Evolutionary conservation across 2,888 invertebrate genomes (phyloP).

Genomic region (Marasmarcha lunaedactyla): DNA sequence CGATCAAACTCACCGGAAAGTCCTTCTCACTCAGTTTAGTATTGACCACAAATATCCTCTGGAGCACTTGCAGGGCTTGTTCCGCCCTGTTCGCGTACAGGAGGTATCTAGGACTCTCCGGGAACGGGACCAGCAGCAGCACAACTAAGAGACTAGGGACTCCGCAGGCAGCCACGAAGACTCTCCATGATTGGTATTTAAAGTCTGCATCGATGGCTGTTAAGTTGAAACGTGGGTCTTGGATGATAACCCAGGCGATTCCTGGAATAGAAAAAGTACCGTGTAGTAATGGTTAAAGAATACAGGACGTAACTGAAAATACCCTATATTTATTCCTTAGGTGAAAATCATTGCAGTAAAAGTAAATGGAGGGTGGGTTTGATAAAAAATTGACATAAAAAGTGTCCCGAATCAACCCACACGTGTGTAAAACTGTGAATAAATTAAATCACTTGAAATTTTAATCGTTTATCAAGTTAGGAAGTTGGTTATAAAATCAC

Average conservation of each 20-base stretch:
- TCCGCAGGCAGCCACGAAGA: constrained; percentile 73
- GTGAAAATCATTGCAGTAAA: too few relatives aligned
- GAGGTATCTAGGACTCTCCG: constrained; percentile 70
- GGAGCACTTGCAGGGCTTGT: constrained; percentile 61
- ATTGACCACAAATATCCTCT: constrained; percentile 65
- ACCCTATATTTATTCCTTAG: too few relatives aligned
- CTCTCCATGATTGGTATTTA: constrained; percentile 72
- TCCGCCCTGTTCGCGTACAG: constrained; percentile 60
- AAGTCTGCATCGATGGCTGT: constrained; percentile 33
- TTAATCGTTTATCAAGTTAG: too few relatives aligned
- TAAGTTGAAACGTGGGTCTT: constrained; percentile 39
- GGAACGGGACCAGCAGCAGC: constrained; percentile 59
- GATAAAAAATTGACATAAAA: too few relatives aligned
- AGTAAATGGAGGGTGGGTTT: too few relatives aligned
- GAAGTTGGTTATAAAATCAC: too few relatives aligned
- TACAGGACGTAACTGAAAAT: too few relatives aligned
- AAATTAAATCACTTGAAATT: too few relatives aligned
- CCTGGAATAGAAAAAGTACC: too few relatives aligned
- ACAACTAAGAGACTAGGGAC: constrained; percentile 66
- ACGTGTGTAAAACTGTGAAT: too few relatives aligned
- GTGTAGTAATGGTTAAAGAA: too few relatives aligned
- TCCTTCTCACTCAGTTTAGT: constrained; percentile 55
- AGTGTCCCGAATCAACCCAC: too few relatives aligned
- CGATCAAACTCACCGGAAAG: constrained; percentile 57
- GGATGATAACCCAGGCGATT: constrained; percentile 59